phyloP scores from a whole-genome alignment of 2,888 invertebrate species.

The Cabera pusaria region DNA sequence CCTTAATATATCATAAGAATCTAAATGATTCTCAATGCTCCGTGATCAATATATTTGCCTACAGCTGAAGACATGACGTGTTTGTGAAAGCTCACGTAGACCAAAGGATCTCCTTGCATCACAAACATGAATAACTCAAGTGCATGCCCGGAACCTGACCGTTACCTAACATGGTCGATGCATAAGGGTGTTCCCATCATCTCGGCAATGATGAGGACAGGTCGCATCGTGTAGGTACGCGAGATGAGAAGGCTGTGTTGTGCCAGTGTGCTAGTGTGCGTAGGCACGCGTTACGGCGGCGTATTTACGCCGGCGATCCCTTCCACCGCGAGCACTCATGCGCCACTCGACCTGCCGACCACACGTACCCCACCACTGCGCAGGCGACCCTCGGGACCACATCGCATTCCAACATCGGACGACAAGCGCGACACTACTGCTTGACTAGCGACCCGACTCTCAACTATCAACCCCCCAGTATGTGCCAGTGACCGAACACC shows the following conservation, averaged over 20 bases:
- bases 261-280: slow-evolving; percentile 48
- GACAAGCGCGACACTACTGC: slow-evolving; percentile 52
- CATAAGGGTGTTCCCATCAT: slow-evolving; percentile 53
- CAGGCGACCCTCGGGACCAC: slow-evolving; percentile 56
- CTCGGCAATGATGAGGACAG: slow-evolving; percentile 44
- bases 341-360: slow-evolving; percentile 72
- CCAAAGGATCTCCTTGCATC: slow-evolving; percentile 23
- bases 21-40: no score
- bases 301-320: slow-evolving; percentile 81
- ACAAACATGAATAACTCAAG: slow-evolving; percentile 33
- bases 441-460: no score
- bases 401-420: slow-evolving; percentile 46
- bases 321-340: slow-evolving; percentile 80
- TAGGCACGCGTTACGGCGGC: slow-evolving; percentile 68
- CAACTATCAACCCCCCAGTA: slow-evolving; percentile 54
- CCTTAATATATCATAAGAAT: no score
- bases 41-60: no score
- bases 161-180: slow-evolving; percentile 36
- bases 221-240: slow-evolving; percentile 39
- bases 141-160: slow-evolving; percentile 29
- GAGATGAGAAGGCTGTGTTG: slow-evolving; percentile 36
- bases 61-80: no score
- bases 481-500: slow-evolving; percentile 70
- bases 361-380: slow-evolving; percentile 74
- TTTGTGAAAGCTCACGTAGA: no score